Percentiles rank a stretch among this genome's conserved stretches.
Conservation (phyloP, 35 echinoderm and acorn worm species). For the Anneissia japonica region DNA sequence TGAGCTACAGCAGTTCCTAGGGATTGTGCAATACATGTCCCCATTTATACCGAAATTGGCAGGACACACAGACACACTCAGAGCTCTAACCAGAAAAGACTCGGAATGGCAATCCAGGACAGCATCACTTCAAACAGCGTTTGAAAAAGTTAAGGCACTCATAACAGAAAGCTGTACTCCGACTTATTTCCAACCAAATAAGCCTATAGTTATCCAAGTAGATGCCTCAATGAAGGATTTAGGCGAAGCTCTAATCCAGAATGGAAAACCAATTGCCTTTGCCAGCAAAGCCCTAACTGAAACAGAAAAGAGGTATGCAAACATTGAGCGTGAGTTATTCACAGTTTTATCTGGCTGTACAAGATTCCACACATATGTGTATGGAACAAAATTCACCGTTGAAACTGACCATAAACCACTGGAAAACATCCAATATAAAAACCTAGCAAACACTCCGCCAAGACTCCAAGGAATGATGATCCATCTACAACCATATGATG, state of each 20-base stretch:
- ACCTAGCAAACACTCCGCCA: slow-evolving; percentile 43
- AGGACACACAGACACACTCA: neutral
- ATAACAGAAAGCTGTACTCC: neutral
- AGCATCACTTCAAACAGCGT: slow-evolving; percentile 21
- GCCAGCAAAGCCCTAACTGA: slow-evolving; percentile 19
- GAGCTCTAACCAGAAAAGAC: neutral
- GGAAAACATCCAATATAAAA: slow-evolving; percentile 48
- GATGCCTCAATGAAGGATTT: slow-evolving; percentile 12
- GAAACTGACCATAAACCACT: slow-evolving; percentile 3
- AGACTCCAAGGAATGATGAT: slow-evolving; percentile 44
- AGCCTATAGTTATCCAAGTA: slow-evolving; percentile 21
- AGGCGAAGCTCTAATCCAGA: slow-evolving; percentile 32
- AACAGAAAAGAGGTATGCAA: slow-evolving; percentile 13
- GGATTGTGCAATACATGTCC: slow-evolving; percentile 41
- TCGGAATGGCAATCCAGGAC: slow-evolving; percentile 42
- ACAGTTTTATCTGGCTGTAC: slow-evolving; percentile 27
- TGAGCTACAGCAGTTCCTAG: slow-evolving; percentile 43
- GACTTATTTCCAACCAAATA: slow-evolving; percentile 24
- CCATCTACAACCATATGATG: neutral
- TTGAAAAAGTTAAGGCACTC: slow-evolving; percentile 18
- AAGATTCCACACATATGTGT: slow-evolving; percentile 33
- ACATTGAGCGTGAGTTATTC: slow-evolving; percentile 22
- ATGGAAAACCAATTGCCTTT: slow-evolving; percentile 24
- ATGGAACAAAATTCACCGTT: slow-evolving; percentile 16
- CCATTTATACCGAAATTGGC: slow-evolving; percentile 35